Base-by-base conservation (phyloP, 2,113 vertebrate genomes). In the Mugil cephalus region DNA sequence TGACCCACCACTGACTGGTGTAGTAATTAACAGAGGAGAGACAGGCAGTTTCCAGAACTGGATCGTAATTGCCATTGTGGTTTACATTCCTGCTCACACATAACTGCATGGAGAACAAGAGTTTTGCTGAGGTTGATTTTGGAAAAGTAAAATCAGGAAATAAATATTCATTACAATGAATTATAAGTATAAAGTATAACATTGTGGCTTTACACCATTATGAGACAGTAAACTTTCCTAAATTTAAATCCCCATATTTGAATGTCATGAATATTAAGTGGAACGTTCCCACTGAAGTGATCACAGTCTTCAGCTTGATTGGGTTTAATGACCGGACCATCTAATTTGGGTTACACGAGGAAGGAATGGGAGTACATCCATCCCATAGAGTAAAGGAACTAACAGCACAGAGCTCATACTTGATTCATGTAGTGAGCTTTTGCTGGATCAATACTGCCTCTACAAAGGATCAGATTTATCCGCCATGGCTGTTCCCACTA, bases 361-460 rank as follows among this genome's bases (percentile, higher is more conserved):
- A 65, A 72, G 17, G 53, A 59, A 40, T 69, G 62, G 60, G 66
- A 74, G 60, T 74, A 45, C 69, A 80, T 65, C 78, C 69, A 67
- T 83, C 78, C 51, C 24, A 72, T 45, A 47, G 80, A 68, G 68
- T 60, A 51, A 73, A 53, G 56, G 38, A 82, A 63, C 52, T 45
- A 67, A 46, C 80, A 65, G 79, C 75, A 68, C 71, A 15, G 34
- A 74, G 79, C 76, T 87, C 87, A 87, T 77, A 84, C 82, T 75
- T 86, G 83, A 89, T 93, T 92, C 86, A 91, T 90, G 87, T 85
- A 82, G 73, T 79, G 78, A 79, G 87, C 82, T 89, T 88, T 88
- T 60, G 63, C 85, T 39, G 64, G 84, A 93, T 93, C 91, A 85
- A 92, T 92, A 91, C 71, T 67, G 78, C 76, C 82, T 89, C 87